These are phyloP conservation scores for Pyrrhia umbra DNA, from an alignment of 2,888 invertebrate genomes.

Conservation along the genomic window DNA sequence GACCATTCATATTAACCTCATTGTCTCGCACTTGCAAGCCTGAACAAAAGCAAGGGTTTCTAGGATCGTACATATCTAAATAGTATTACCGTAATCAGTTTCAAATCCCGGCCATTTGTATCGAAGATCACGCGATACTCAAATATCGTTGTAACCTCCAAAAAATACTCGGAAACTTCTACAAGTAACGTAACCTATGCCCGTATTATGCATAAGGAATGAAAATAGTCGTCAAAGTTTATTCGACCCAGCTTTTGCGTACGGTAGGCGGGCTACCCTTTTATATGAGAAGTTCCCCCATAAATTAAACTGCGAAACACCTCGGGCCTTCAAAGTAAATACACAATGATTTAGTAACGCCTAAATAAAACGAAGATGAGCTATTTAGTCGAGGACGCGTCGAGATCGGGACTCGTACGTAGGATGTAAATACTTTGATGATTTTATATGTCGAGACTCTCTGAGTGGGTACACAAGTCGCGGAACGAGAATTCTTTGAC, in stretches of 20 bases:
- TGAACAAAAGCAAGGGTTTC: neutral
- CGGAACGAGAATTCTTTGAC: neutral
- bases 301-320: slow-evolving; percentile 70
- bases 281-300: slow-evolving; percentile 72
- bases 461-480: neutral
- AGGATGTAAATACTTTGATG: slow-evolving; percentile 21
- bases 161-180: slow-evolving; percentile 30
- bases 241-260: slow-evolving; percentile 64
- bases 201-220: slow-evolving; percentile 62
- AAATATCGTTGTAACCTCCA: slow-evolving; percentile 4
- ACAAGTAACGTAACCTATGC: slow-evolving; percentile 42
- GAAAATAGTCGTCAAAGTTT: slow-evolving; percentile 66
- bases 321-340: slow-evolving; percentile 60
- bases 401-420: slow-evolving; percentile 17
- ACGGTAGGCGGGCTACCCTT: slow-evolving; percentile 67
- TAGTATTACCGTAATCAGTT: neutral
- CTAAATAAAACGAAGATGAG: slow-evolving; percentile 61
- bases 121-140: neutral
- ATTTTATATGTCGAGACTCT: slow-evolving; percentile 16
- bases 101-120: neutral
- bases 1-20: no score
- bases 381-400: slow-evolving; percentile 29
- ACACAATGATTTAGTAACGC: slow-evolving; percentile 60
- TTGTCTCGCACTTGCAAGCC: no score
- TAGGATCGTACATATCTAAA: neutral